These are phyloP conservation scores for Scaeva pyrastri DNA, from an alignment of 2,888 invertebrate species.

Conservation along the genomic window DNA sequence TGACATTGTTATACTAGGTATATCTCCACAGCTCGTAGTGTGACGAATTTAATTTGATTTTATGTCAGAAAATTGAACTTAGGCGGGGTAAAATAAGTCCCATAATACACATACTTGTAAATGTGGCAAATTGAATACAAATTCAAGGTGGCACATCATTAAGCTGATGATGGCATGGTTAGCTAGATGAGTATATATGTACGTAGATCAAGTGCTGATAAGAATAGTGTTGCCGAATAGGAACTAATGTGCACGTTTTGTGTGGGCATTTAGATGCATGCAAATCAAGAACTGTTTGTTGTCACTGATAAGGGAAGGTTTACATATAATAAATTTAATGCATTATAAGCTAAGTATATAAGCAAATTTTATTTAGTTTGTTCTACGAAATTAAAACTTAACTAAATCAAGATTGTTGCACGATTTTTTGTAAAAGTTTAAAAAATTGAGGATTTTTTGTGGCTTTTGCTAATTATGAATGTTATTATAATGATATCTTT, in stretches of 20 bases:
- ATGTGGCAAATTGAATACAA: slow-evolving; percentile 25
- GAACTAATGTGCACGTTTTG: background rate
- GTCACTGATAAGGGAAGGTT: background rate
- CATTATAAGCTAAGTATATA: background rate
- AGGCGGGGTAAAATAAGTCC: slow-evolving; percentile 20
- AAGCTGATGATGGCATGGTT: background rate
- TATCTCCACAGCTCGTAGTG: background rate
- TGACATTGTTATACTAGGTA: slow-evolving; percentile 33
- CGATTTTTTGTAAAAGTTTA: no score
- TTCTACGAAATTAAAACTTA: no score
- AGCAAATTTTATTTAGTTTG: no score
- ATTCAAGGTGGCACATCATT: slow-evolving; percentile 47
- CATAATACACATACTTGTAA: background rate
- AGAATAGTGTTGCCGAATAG: background rate
- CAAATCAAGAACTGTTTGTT: slow-evolving; percentile 42
- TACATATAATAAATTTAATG: background rate
- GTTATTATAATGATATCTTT: no score
- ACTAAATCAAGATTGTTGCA: no score
- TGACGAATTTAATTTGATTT: slow-evolving; percentile 23
- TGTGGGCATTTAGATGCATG: background rate
- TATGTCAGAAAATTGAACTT: background rate
- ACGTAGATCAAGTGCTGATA: slow-evolving; percentile 12
- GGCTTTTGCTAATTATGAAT: no score
- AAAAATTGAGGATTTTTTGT: no score
- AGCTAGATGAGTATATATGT: background rate